phyloP scores from a whole-genome alignment of 1,140 invertebrate genomes.

The Parapsyche elsis region DNA sequence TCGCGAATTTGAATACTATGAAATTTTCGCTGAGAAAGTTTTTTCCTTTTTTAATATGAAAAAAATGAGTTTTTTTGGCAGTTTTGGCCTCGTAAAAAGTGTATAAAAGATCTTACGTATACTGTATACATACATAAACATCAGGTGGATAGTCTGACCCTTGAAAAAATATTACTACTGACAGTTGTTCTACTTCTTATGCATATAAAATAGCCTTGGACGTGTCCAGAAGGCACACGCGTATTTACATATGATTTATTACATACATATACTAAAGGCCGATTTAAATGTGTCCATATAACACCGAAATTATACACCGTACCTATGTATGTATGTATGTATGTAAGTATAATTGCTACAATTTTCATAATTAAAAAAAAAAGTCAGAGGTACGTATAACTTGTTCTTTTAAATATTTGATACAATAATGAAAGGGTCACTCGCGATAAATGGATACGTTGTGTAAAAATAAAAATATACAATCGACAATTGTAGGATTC shows the following conservation, averaged over 20 bases:
- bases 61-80: neutral
- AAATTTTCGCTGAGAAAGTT: slow-evolving; percentile 7
- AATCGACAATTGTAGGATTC: no score
- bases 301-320: no score
- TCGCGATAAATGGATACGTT: no score
- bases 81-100: neutral
- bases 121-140: neutral
- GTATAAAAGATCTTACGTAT: no score
- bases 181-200: slow-evolving; percentile 30
- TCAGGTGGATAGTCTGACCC: slow-evolving; percentile 19
- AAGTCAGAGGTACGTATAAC: neutral
- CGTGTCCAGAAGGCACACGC: neutral
- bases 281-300: no score
- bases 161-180: slow-evolving; percentile 23
- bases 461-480: no score
- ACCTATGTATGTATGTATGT: no score
- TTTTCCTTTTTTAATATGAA: slow-evolving; percentile 4
- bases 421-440: no score
- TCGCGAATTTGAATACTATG: neutral
- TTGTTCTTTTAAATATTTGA: neutral
- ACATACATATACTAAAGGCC: neutral
- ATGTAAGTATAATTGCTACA: no score
- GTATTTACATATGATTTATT: neutral
- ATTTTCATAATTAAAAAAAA: neutral
- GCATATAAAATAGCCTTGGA: slow-evolving; percentile 15